A percentile compares a stretch with the other conserved stretches of the same genome.
These are phyloP conservation scores for Lasaia peninsularis DNA, from an alignment of 1,140 invertebrate species.

Conservation along the genomic window DNA sequence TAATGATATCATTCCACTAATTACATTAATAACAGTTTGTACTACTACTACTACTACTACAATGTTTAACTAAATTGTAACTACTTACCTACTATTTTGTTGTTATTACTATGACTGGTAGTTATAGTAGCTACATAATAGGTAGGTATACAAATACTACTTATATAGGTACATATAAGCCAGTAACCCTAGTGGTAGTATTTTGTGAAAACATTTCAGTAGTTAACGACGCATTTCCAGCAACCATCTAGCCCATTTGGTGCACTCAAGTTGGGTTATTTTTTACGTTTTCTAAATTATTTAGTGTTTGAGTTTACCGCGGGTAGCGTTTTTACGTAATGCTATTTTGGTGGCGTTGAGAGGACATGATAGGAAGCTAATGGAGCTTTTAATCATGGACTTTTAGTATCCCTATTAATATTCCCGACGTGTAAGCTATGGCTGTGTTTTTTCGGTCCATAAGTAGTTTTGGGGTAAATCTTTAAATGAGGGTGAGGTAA, in stretches of 20 bases:
- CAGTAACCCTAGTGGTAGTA: constrained; percentile 6
- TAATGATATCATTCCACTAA: too few species aligned
- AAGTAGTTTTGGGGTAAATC: not conserved
- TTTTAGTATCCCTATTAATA: not conserved
- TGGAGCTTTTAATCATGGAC: not conserved
- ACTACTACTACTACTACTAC: too few species aligned
- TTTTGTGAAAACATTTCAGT: constrained; percentile 15
- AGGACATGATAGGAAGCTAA: constrained; percentile 10
- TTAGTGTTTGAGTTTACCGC: constrained; percentile 3
- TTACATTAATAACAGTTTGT: too few species aligned
- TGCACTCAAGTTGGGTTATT: constrained; percentile 8
- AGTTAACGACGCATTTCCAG: constrained; percentile 9
- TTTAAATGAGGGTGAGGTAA: too few species aligned
- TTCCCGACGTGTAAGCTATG: not conserved
- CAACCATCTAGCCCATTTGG: constrained; percentile 13
- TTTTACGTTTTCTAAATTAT: constrained; percentile 14
- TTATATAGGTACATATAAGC: too few species aligned
- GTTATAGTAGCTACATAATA: too few species aligned
- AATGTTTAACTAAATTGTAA: too few species aligned
- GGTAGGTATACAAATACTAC: too few species aligned
- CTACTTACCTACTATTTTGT: too few species aligned
- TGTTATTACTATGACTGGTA: too few species aligned
- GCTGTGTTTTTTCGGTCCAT: not conserved
- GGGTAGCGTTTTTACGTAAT: constrained; percentile 3
- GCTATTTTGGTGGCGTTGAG: constrained; percentile 8